Evolutionary conservation across 2,113 vertebrate species (phyloP).

Genomic region (Thomomys bottae): DNA sequence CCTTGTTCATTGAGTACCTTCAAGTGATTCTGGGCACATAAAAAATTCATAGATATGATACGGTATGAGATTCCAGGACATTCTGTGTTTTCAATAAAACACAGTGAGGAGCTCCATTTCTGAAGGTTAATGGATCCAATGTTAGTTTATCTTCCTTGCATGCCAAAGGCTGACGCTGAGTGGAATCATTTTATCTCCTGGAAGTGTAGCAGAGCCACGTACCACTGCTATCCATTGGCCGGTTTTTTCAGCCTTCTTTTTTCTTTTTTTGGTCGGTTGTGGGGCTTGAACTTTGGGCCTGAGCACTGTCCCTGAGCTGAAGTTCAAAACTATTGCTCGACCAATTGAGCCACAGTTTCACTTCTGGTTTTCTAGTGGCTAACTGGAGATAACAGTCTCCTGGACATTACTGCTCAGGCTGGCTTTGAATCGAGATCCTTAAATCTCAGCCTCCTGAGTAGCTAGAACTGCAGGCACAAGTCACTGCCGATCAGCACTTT

Average conservation of each 20-base stretch:
- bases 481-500: too few species aligned
- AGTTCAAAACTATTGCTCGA: too few species aligned
- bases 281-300: too few species aligned
- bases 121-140: not conserved
- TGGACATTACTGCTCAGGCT: too few species aligned
- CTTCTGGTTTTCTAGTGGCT: too few species aligned
- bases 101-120: not conserved
- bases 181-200: not conserved
- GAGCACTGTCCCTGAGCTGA: too few species aligned
- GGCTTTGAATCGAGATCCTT: too few species aligned
- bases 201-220: not conserved
- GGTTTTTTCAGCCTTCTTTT: not conserved
- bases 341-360: too few species aligned
- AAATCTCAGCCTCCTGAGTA: too few species aligned
- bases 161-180: not conserved
- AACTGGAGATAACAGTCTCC: too few species aligned
- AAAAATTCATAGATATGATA: not conserved
- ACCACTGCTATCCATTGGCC: not conserved
- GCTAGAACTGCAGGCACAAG: too few species aligned
- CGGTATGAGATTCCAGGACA: not conserved
- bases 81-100: not conserved
- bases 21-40: not conserved
- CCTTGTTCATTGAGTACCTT: not conserved
- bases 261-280: too few species aligned
- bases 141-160: not conserved